Base-by-base conservation (phyloP, 2,797 vertebrate genomes). In the Nyctibius grandis region DNA sequence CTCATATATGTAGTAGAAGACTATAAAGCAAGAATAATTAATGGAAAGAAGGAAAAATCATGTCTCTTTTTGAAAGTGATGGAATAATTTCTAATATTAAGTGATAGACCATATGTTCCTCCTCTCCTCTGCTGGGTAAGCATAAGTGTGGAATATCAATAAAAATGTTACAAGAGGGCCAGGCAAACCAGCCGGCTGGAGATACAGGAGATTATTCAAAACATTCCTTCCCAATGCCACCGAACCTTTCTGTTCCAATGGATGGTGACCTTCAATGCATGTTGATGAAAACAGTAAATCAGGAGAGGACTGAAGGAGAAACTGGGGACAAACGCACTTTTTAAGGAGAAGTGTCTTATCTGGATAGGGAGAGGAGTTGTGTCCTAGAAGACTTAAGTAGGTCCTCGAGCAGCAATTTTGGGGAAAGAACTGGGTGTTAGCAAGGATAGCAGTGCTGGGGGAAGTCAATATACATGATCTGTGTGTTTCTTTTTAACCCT, bases 91-190 rank as follows among this genome's bases (percentile, higher is more conserved):
- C 91, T 95, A 89, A 91, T 95, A 83, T 79, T 77, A 83, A 91
- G 44, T 91, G 93, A 91, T 93, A 69, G 91, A 80, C 89, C 93
- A 85, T 93, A 93, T 96, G 95, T 93, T 95, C 85, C 42, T 93
- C 60, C 73, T 85, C 59, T 89, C 36, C 26, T 95, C 78, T 59
- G 42, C 60, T 83, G 84, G 53, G 38, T 80, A 56, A 89, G 64
- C 60, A 14, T 86, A 85, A 79, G 20, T 0, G 2, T 64, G 77
- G 86, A 65, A 57, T 89, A 85, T 92, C 80, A 94, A 83, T 91
- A 85, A 83, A 92, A 93, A 89, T 80, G 74, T 82, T 94, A 19
- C 51, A 80, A 14, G 50, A 74, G 18, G 77, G 67, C 67, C 78
- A 70, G 74, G 85, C 64, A 85, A 60, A 80, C 53, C 68, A 82